Base-by-base conservation (phyloP, 1,140 invertebrate species). In the Procambarus virginalis region DNA sequence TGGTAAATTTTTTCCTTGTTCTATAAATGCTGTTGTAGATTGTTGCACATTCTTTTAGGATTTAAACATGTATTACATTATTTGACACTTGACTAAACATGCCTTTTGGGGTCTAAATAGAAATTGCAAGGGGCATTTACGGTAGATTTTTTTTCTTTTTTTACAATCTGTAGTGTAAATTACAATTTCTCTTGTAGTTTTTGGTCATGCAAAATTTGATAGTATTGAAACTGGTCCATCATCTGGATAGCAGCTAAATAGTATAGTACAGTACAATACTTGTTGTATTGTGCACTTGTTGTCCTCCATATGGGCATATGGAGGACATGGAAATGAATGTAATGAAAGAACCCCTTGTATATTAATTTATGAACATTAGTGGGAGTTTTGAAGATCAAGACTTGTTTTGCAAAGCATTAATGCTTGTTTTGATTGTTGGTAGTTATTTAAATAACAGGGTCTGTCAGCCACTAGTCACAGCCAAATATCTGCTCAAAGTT, bases 381-480 rank as follows among this genome's bases (percentile, higher is more conserved):
- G 22, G 68, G 22, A n/a, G 22, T 70, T 70, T 17, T 0, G 22
- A 34, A 5, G n/a, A 22, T 10, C 2, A 34, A 17, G 14, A 64
- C 10, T 4, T 4, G 22, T 20, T 70, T 70, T 22, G 22, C 17
- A 22, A 55, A 10, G 20, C 12, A 14, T 79, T 34, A 34, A 34
- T 55, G 12, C 49, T 79, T 79, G 4, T 12, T 51, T 55, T 10
- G 49, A 55, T 22, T n/a, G 17, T 20, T 51, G 76, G 3, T 49
- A 9, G 55, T 22, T 12, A 49, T 55, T 79, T 6, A 49, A 10
- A 55, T 79, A 10, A 45, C 77, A 55, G 10, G 48, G 55, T 51
- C 48, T 79, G 55, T 55, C 49, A 45, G 77, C 77, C 48, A 79
- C 48, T 79, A 79, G 77, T 79, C 48, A 79, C 49, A 55, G 77